A percentile compares a stretch with the other conserved stretches of the same genome.
Conservation (phyloP, 2,797 vertebrate species). For the Danio tinwini region DNA sequence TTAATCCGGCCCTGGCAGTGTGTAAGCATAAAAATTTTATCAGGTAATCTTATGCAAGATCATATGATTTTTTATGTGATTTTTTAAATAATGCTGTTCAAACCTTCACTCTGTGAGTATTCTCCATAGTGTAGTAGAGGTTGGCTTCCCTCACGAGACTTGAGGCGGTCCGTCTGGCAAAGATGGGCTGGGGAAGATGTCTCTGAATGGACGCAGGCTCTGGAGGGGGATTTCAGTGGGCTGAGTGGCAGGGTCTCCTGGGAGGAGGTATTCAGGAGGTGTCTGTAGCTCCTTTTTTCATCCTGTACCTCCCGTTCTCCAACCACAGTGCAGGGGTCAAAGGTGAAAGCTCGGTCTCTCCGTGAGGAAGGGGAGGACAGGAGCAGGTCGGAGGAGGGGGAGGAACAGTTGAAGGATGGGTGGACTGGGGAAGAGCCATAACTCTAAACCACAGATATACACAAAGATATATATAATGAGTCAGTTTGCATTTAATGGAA, state of each 20-base stretch:
- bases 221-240: constrained; percentile 9
- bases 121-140: constrained; percentile 68
- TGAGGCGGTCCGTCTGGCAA: constrained; percentile 74
- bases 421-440: constrained; percentile 73
- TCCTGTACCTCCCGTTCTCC: constrained; percentile 64
- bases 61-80: no score
- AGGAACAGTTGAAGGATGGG: constrained; percentile 50
- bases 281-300: constrained; percentile 71
- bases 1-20: no score
- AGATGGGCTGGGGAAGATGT: constrained; percentile 69
- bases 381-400: constrained; percentile 54
- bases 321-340: constrained; percentile 63
- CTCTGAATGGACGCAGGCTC: constrained; percentile 49
- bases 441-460: constrained; percentile 62
- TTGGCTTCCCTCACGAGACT: constrained; percentile 57
- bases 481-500: no score
- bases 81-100: constrained; percentile 1
- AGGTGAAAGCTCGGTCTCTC: constrained; percentile 68
- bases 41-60: no score
- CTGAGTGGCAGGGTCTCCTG: constrained; percentile 64
- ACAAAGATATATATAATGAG: constrained; percentile 7
- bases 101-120: constrained; percentile 79
- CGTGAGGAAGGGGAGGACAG: constrained; percentile 60
- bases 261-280: constrained; percentile 72
- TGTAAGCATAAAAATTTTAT: no score